Base-by-base conservation (phyloP, 2,888 invertebrate genomes). In the Plagodis pulveraria region DNA sequence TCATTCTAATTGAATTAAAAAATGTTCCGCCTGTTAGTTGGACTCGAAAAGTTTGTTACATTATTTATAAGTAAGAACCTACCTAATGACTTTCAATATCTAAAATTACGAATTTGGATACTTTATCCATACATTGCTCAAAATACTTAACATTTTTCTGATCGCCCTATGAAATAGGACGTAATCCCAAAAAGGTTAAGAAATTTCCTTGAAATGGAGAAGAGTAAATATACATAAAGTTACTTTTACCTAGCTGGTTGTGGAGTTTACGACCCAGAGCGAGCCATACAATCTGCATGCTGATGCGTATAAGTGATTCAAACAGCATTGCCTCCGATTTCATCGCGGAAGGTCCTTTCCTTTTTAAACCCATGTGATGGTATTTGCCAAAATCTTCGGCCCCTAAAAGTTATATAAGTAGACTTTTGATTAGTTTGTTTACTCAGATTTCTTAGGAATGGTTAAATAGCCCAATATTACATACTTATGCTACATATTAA, bases 211-310 rank as follows among this genome's bases (percentile, higher is more conserved):
- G n/a, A 41, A 41, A 41, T 41, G 41, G 5, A n/a, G 7, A 42
- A 42, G 42, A 11, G 10, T 40, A 10, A 40, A 12, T 6, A 12
- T 42, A 38, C 38, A 32, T 38, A 22, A 55, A n/a, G 36, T 46
- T n/a, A 50, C 12, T 33, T 41, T 49, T 80, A 94, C 94, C 94
- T 69, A 95, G 94, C 63, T 93, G 76, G 58, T 81, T 78, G 54
- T 91, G 89, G 56, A 88, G 74, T 76, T 93, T 93, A 60, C 94
- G 83, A 44, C 91, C 88, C 34, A 94, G 78, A 11, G 94, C 93
- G 51, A 94, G 85, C 94, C 94, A 95, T 9, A 94, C 87, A 22
- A 95, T 91, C 71, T 94, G 89, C 42, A 91, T 87, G 34, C 90
- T 74, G 67, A 94, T 81, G 62, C 87, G 78, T 48, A 93, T 73